A percentile compares a stretch with the other conserved stretches of the same genome.
Conservation (phyloP, 92 coral and sea anemone species). For the Siderastrea radians region DNA sequence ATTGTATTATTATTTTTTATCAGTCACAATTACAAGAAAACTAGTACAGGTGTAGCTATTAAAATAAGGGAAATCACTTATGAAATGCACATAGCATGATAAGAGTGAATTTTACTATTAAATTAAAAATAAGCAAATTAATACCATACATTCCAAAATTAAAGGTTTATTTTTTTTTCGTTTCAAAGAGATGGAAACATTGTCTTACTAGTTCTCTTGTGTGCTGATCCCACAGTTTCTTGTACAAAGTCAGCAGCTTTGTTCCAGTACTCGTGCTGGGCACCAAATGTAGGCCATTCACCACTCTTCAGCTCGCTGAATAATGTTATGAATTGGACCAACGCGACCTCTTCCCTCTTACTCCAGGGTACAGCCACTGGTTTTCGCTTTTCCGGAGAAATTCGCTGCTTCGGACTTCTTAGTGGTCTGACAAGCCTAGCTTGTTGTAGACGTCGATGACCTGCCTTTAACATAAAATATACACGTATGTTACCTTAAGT, state of each 20-base stretch:
- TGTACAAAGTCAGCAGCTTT: conserved; percentile 1
- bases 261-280: background rate
- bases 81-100: no score
- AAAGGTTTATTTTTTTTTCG: no score
- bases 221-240: background rate
- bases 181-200: no score
- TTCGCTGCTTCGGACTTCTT: background rate
- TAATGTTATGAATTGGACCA: conserved; percentile 2
- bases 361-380: background rate
- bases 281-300: background rate
- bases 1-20: no score
- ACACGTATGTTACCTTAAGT: background rate
- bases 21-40: no score
- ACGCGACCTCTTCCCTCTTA: background rate
- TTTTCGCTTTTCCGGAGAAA: background rate
- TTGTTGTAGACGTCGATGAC: background rate
- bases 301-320: background rate
- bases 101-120: no score
- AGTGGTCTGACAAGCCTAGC: background rate
- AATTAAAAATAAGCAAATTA: no score
- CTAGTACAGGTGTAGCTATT: no score
- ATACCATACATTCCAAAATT: no score
- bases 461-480: background rate
- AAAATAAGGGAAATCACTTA: no score
- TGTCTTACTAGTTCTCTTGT: background rate